These are phyloP conservation scores for Taxidea taxus DNA, from an alignment of 2,113 vertebrate species.

Conservation along the genomic window DNA sequence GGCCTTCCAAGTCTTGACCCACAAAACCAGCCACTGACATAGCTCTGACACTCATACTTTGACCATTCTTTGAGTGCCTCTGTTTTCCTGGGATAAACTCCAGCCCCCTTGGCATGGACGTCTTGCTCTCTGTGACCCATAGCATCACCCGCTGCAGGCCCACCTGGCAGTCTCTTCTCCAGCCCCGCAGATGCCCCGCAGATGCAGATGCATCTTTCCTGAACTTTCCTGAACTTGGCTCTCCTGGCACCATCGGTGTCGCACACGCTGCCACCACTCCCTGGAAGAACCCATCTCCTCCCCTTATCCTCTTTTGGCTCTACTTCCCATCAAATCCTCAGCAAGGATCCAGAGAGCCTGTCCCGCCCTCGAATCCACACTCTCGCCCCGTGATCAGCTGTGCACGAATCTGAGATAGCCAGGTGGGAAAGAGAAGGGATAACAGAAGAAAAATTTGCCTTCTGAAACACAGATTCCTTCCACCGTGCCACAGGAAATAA, in stretches of 20 bases:
- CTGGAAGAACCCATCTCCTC: not conserved
- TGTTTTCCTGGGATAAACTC: not conserved
- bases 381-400: not conserved
- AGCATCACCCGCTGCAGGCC: accelerated
- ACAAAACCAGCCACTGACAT: not conserved
- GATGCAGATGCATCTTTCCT: too few relatives aligned
- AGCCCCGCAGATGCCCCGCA: too few relatives aligned
- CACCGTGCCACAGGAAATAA: not conserved
- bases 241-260: not conserved
- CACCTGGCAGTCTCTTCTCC: not conserved
- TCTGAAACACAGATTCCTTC: not conserved
- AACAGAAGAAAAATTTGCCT: not conserved
- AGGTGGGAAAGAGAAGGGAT: not conserved
- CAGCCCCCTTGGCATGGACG: too few relatives aligned
- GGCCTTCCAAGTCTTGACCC: not conserved
- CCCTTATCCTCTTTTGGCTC: not conserved
- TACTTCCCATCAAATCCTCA: not conserved
- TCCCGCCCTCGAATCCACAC: accelerated
- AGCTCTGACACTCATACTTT: not conserved
- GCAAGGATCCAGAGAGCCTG: not conserved
- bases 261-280: not conserved
- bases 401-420: not conserved
- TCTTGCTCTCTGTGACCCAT: not conserved
- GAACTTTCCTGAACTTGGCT: not conserved
- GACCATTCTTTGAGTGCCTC: not conserved